Evolutionary conservation across 2,113 vertebrate genomes (phyloP).

Genomic region (Pangasianodon gigas): DNA sequence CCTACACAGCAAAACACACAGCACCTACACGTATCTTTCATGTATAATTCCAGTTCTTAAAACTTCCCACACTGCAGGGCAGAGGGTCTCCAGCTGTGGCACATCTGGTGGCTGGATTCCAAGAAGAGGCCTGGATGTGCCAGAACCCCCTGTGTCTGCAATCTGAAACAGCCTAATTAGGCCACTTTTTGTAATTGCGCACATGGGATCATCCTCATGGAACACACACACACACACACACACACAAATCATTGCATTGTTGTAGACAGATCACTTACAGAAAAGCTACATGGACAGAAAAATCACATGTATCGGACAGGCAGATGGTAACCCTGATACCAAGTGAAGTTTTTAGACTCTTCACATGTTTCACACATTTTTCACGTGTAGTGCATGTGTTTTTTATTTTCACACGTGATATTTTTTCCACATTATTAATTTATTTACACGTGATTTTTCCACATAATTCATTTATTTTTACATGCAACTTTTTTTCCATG

Average conservation of each 20-base stretch:
- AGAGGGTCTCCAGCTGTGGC: background rate
- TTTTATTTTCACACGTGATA: background rate
- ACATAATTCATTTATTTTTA: background rate
- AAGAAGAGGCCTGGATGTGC: background rate
- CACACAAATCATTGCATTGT: background rate
- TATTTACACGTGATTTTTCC: background rate
- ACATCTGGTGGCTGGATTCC: background rate
- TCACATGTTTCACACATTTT: background rate
- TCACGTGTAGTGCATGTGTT: background rate
- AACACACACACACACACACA: background rate
- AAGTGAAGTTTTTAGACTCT: background rate
- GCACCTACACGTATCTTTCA: background rate
- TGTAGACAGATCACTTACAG: background rate
- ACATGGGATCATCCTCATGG: background rate
- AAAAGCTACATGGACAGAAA: background rate
- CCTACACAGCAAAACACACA: background rate
- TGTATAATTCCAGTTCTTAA: background rate
- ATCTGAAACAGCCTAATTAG: background rate
- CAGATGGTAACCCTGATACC: background rate
- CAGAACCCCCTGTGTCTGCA: too few relatives aligned
- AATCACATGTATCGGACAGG: background rate
- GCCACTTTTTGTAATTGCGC: background rate
- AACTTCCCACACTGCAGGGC: background rate
- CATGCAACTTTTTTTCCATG: background rate
- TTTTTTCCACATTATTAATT: background rate